Conservation (phyloP, 2,797 vertebrate genomes). For the Jordanella pulchra region DNA sequence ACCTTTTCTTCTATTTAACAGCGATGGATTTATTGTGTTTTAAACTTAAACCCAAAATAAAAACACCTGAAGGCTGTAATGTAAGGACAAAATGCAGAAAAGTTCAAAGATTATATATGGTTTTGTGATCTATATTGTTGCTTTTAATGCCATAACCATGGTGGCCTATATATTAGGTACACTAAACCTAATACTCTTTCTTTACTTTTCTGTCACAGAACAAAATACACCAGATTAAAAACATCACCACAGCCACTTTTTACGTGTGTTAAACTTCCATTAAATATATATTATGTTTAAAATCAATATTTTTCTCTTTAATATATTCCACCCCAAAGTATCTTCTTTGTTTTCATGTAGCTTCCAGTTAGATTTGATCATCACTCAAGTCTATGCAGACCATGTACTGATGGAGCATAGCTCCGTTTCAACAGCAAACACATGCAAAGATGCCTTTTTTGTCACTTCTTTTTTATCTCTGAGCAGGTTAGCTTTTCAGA, state of each 20-base stretch:
- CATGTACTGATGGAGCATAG: background rate
- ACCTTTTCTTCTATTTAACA: background rate
- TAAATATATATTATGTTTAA: too few species aligned
- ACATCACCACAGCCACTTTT: background rate
- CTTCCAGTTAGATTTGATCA: too few species aligned
- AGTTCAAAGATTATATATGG: background rate
- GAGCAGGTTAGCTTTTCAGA: background rate
- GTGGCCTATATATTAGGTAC: background rate
- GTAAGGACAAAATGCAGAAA: background rate
- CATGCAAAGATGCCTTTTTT: too few species aligned
- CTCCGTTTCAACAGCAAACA: background rate
- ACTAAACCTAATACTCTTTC: background rate
- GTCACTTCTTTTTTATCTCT: too few species aligned
- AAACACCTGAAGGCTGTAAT: background rate
- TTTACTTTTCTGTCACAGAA: background rate
- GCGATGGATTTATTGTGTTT: background rate
- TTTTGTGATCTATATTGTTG: background rate
- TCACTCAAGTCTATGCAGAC: too few species aligned
- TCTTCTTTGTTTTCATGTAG: too few species aligned
- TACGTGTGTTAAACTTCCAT: background rate
- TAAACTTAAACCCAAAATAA: background rate
- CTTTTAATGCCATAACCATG: background rate
- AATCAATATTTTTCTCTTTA: too few species aligned
- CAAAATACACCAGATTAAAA: background rate
- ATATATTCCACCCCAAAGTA: too few species aligned